Conservation (phyloP, 2,113 vertebrate species). For the Saguinus imperator region DNA sequence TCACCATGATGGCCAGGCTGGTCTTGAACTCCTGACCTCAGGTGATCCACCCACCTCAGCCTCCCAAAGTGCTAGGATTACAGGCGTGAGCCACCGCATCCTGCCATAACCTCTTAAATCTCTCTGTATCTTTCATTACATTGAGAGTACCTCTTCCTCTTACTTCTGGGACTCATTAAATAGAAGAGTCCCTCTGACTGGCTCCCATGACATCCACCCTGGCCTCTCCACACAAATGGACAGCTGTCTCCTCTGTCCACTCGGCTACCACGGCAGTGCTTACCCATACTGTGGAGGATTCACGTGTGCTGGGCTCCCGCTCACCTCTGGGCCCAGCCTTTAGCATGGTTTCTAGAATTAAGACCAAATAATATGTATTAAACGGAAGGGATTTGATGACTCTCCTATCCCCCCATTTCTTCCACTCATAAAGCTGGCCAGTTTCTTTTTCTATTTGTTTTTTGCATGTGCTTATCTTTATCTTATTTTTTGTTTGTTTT, state of each 20-base stretch:
- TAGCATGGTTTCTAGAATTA: background rate
- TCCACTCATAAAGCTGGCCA: background rate
- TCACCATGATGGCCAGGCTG: too few species aligned
- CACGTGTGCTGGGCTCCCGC: background rate
- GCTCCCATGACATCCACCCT: background rate
- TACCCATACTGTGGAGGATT: rapidly evolving
- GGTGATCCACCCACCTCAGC: too few species aligned
- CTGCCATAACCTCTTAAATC: too few species aligned
- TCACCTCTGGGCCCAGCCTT: too few species aligned
- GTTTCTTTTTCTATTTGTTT: too few species aligned
- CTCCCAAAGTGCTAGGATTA: too few species aligned
- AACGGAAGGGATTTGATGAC: too few species aligned
- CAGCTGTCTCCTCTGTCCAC: background rate
- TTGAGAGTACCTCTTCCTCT: background rate
- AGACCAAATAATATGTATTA: background rate
- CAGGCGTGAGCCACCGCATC: too few species aligned
- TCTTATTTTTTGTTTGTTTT: too few species aligned
- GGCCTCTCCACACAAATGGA: rapidly evolving
- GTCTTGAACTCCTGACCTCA: too few species aligned
- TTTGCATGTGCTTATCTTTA: too few species aligned
- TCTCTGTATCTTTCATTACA: background rate
- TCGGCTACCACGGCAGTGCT: rapidly evolving
- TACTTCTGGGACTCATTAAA: background rate
- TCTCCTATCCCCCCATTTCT: background rate
- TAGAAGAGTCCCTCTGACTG: background rate